Base-by-base conservation (phyloP, 1,140 invertebrate species). In the Papilio xuthus region DNA sequence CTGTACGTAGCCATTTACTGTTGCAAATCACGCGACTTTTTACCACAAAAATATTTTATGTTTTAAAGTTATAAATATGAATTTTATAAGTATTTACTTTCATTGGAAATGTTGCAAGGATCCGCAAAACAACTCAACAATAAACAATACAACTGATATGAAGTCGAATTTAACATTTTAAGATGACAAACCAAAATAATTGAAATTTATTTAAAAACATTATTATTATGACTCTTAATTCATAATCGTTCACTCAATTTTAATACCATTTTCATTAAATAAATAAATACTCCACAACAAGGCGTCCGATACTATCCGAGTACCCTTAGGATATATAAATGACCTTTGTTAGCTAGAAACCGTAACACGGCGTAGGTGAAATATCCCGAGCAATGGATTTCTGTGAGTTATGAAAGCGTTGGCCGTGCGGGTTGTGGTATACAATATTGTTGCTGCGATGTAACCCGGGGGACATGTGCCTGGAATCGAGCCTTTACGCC, bases 1-100 rank as follows among this genome's bases (percentile, higher is more conserved):
- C 56, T 26, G 74, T 76, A 76, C 74, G 28, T 20, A 15, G n/a
- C 32, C 53, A 76, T 60, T 76, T 76, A 76, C 41, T 63, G 74
- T 60, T 44, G 42, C 32, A 32, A 60, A 76, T 41, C 74, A 76
- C 74, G 74, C 74, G 32, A 76, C 44, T 76, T 12, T 23, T 75
- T 56, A 75, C n/a, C n/a, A 10, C 12, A 67, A 67, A 7, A 4
- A 32, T 67, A 63, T 32, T 28, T 67, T 67, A 26, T 4, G 23
- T 28, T 28, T 28, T 6, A 15, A 67, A 50, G 6, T 50, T 3
- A 28, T 28, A 67, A 63, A 13, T n/a, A 20, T n/a, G 7, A 67
- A 28, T 28, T 28, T 28, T 63, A 10, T 12, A 10, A 2, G 2
- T 23, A 23, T 13, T 56, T 13, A 56, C 4, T 18, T 53, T 53